Percentiles rank a stretch among this genome's conserved stretches.
Evolutionary conservation across 2,888 invertebrate species (phyloP).

Genomic region (Acrobasis repandana): DNA sequence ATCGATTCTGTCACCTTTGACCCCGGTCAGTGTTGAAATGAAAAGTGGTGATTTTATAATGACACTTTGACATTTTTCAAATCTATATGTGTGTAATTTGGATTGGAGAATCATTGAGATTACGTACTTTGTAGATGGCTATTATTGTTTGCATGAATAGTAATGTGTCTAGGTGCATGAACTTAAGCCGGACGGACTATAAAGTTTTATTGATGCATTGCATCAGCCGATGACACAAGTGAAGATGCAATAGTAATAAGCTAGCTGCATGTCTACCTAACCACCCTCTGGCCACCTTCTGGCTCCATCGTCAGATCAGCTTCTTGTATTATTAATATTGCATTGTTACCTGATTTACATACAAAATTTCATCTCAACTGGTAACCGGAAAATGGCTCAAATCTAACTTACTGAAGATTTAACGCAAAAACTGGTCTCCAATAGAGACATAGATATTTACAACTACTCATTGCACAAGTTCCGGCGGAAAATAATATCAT

Average conservation of each 20-base stretch:
- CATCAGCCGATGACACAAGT: not conserved
- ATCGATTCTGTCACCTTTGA: conserved; percentile 24
- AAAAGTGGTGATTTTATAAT: conserved; percentile 20
- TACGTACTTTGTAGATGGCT: not conserved
- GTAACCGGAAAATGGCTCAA: too few relatives aligned
- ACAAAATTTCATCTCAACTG: too few relatives aligned
- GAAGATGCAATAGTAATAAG: not conserved
- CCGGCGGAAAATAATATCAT: too few relatives aligned
- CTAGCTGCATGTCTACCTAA: not conserved
- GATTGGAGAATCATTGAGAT: not conserved
- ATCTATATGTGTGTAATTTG: conserved; percentile 1
- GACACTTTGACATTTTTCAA: conserved; percentile 20
- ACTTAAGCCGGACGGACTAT: not conserved
- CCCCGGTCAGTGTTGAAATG: conserved; percentile 20
- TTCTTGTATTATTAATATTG: too few relatives aligned
- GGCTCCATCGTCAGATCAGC: too few relatives aligned
- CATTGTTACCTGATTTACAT: too few relatives aligned
- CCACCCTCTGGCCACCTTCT: too few relatives aligned
- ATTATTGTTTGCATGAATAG: not conserved
- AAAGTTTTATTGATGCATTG: not conserved
- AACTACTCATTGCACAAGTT: too few relatives aligned
- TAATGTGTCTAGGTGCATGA: not conserved
- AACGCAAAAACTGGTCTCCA: too few relatives aligned
- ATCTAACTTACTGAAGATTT: too few relatives aligned
- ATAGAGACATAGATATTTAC: too few relatives aligned